Percentiles rank a stretch among this genome's conserved stretches.
phyloP scores from a whole-genome alignment of 2,888 invertebrate genomes.

The Hydrotaea diabolus region DNA sequence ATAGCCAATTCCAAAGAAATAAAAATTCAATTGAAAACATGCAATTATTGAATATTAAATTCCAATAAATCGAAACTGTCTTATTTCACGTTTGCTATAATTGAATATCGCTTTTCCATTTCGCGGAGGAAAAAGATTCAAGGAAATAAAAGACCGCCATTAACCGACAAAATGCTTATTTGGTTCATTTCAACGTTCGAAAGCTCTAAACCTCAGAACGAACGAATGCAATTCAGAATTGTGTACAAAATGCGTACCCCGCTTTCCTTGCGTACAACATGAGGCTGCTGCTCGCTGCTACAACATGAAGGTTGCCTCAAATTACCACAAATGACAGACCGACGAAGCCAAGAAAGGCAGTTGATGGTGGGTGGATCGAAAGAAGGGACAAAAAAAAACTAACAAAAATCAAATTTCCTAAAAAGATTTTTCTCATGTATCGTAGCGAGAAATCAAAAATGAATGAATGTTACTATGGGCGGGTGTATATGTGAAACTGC shows the following conservation, averaged over 20 bases:
- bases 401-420: constrained; percentile 59
- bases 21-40: no score
- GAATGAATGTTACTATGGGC: background rate
- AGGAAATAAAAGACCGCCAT: background rate
- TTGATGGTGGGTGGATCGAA: background rate
- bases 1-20: no score
- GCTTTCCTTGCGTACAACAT: background rate
- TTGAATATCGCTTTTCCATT: background rate
- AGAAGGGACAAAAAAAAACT: background rate
- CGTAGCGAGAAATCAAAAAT: background rate
- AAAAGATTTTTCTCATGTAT: constrained; percentile 38
- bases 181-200: background rate
- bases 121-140: background rate
- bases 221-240: background rate
- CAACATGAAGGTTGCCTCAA: background rate
- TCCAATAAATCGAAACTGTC: background rate
- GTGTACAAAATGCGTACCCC: background rate
- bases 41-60: no score
- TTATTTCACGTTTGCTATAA: background rate
- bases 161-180: background rate
- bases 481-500: constrained; percentile 37
- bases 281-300: background rate
- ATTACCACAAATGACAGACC: constrained; percentile 33
- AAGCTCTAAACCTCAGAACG: background rate
- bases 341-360: constrained; percentile 30